These are phyloP conservation scores for Atrina japonica DNA, from an alignment of 2,888 invertebrate genomes.

Conservation along the genomic window DNA sequence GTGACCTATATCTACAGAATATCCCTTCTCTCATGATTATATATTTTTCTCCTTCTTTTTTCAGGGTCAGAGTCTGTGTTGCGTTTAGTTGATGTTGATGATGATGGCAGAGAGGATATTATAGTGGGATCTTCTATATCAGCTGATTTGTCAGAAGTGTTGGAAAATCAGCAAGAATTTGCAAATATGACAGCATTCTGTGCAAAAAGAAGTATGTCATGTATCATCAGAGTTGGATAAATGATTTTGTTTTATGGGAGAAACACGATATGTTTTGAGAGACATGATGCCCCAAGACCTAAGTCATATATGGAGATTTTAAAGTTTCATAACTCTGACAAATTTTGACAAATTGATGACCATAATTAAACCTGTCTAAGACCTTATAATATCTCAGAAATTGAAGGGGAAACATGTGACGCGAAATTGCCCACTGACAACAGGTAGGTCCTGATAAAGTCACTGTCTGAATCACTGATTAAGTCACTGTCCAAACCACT, in stretches of 20 bases:
- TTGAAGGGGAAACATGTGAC: too few relatives aligned
- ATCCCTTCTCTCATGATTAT: too few relatives aligned
- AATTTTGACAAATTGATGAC: background rate
- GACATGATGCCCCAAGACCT: too few relatives aligned
- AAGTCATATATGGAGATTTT: too few relatives aligned
- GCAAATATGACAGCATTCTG: constrained; percentile 35
- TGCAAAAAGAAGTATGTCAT: constrained; percentile 37
- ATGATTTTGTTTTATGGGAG: constrained; percentile 10
- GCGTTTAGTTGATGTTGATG: constrained; percentile 73
- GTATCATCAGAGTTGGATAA: background rate
- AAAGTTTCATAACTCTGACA: background rate
- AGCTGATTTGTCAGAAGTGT: background rate
- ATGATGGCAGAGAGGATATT: constrained; percentile 75
- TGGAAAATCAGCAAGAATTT: background rate
- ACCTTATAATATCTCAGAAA: too few relatives aligned
- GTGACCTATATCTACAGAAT: too few relatives aligned
- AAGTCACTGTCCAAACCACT: too few relatives aligned
- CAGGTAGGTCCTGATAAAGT: too few relatives aligned
- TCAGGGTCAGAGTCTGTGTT: constrained; percentile 52
- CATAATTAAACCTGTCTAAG: background rate
- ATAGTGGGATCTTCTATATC: constrained; percentile 59
- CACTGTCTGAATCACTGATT: too few relatives aligned
- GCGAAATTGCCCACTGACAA: too few relatives aligned
- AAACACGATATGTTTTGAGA: too few relatives aligned
- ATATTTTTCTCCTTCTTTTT: too few relatives aligned